Percentiles rank a stretch among this genome's conserved stretches.
These are phyloP conservation scores for Haliaeetus leucogaster DNA, from an alignment of 2,113 vertebrate genomes.

Conservation along the genomic window DNA sequence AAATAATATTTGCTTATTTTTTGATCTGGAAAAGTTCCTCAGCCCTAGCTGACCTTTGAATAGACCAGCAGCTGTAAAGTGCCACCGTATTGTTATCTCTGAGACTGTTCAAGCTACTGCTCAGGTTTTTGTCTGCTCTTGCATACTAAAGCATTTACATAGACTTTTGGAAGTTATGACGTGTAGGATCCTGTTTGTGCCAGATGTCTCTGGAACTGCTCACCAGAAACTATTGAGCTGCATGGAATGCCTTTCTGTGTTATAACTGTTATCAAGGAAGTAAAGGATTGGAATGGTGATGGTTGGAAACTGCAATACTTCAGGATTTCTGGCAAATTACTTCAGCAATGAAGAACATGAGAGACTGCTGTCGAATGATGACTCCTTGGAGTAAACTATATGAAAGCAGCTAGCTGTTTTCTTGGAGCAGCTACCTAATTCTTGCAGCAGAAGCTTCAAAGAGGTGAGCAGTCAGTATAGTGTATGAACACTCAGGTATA, in stretches of 20 bases:
- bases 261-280: background rate
- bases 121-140: background rate
- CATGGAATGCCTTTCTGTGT: background rate
- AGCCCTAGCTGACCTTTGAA: background rate
- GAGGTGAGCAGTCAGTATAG: background rate
- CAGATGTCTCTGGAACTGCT: background rate
- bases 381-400: background rate
- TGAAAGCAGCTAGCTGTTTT: background rate
- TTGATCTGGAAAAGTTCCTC: background rate
- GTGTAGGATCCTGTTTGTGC: background rate
- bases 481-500: accelerated
- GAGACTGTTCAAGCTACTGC: background rate
- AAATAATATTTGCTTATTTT: background rate
- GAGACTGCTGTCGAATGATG: background rate
- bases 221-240: background rate
- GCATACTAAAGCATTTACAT: background rate
- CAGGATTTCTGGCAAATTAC: background rate
- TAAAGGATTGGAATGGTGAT: background rate
- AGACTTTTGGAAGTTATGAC: background rate
- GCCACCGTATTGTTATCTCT: background rate
- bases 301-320: background rate
- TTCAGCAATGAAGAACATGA: background rate
- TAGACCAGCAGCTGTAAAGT: background rate
- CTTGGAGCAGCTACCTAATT: background rate
- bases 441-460: background rate